phyloP scores from a whole-genome alignment of 2,888 invertebrate genomes.

The Pyrrhosoma nymphula region DNA sequence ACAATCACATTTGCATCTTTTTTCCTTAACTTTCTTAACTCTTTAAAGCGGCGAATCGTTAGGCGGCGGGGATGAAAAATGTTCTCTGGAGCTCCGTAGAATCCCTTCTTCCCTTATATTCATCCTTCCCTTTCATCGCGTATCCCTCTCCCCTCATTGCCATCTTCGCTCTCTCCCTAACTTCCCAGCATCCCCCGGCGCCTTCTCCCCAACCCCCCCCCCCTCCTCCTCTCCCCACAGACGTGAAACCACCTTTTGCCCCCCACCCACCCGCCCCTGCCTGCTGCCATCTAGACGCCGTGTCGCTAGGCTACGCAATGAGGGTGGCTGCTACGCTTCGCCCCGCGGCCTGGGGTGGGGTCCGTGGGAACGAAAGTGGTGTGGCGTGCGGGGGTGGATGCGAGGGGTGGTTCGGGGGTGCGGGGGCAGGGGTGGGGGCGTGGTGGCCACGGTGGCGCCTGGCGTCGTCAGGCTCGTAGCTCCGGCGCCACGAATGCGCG shows the following conservation, averaged over 20 bases:
- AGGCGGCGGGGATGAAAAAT: background rate
- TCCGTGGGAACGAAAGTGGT: background rate
- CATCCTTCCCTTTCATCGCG: background rate
- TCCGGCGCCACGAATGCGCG: constrained; percentile 60
- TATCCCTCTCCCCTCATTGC: constrained; percentile 4
- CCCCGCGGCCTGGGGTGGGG: background rate
- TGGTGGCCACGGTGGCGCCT: constrained; percentile 44
- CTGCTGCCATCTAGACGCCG: constrained; percentile 43
- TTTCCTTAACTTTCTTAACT: no score
- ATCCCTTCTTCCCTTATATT: background rate
- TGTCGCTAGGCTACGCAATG: constrained; percentile 61
- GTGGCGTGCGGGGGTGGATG: background rate
- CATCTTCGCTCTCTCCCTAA: background rate
- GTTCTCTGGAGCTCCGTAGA: background rate
- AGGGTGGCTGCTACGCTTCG: background rate
- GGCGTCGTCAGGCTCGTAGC: constrained; percentile 46
- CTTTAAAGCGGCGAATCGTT: no score
- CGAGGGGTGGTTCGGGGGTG: background rate
- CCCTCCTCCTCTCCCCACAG: background rate
- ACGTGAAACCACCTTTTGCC: background rate
- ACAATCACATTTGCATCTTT: no score
- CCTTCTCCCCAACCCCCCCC: background rate
- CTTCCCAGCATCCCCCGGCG: background rate
- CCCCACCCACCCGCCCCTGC: background rate
- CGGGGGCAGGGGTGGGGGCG: background rate